A percentile compares a stretch with the other conserved stretches of the same genome.
phyloP scores from a whole-genome alignment of 2,113 vertebrate species.

The Halichoeres trimaculatus region DNA sequence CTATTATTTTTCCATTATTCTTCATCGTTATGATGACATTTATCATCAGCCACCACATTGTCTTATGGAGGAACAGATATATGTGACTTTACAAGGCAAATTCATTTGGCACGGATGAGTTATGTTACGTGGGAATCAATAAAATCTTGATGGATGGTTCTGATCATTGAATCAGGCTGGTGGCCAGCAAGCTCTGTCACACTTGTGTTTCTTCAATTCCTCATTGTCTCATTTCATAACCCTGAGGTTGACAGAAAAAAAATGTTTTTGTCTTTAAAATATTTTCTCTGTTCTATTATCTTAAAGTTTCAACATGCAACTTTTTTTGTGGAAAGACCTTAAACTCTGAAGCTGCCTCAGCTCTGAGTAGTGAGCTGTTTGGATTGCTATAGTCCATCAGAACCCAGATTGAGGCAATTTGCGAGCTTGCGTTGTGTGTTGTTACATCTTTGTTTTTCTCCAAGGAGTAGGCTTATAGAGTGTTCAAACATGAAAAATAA shows the following conservation, averaged over 20 bases:
- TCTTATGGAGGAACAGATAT: conserved; percentile 33
- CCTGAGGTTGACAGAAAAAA: conserved; percentile 5
- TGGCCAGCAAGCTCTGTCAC: conserved; percentile 4
- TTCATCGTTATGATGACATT: conserved; percentile 16
- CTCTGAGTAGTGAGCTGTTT: conserved; percentile 9
- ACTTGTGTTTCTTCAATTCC: conserved; percentile 9
- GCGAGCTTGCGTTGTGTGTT: conserved; percentile 29
- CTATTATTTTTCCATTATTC: conserved; percentile 20
- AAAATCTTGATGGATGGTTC: conserved; percentile 52
- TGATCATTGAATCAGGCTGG: conserved; percentile 27
- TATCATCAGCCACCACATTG: conserved; percentile 27
- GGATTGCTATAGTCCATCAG: conserved; percentile 22
- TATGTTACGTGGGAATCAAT: conserved; percentile 51
- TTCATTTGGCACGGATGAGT: conserved; percentile 39
- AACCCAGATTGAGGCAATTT: conserved; percentile 1
- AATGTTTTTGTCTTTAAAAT: conserved; percentile 21
- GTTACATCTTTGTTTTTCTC: conserved; percentile 13
- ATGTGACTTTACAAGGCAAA: conserved; percentile 32
- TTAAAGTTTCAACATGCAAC: conserved; percentile 7
- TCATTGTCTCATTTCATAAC: conserved; percentile 3
- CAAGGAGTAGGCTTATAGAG: neutral
- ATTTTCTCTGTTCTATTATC: neutral
- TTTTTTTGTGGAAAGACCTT: neutral
- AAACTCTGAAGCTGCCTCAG: no score
- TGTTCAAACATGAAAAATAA: conserved; percentile 7